A percentile compares a stretch with the other conserved stretches of the same genome.
phyloP scores from a whole-genome alignment of 2,888 invertebrate genomes.

The Drosophila multiciliata region DNA sequence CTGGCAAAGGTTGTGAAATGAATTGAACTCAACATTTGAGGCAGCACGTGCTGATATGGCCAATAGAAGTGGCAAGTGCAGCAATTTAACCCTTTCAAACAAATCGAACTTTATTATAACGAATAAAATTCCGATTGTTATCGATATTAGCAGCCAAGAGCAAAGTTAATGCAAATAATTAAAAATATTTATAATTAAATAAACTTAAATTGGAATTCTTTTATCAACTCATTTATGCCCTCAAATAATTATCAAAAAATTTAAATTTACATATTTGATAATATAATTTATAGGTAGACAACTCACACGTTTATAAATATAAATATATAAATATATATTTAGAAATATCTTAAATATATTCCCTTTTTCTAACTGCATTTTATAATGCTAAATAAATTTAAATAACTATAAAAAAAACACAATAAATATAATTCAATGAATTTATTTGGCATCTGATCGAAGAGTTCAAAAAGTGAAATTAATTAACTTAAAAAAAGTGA shows the following conservation, averaged over 20 bases:
- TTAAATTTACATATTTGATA: neutral
- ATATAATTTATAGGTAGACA: neutral
- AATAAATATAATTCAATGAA: conserved; percentile 26
- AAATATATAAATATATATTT: no score
- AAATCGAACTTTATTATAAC: neutral
- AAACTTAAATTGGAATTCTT: neutral
- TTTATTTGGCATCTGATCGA: conserved; percentile 17
- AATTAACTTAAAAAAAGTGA: neutral
- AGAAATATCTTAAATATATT: no score
- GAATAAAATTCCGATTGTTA: neutral
- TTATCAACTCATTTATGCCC: neutral
- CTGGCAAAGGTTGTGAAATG: conserved; percentile 33
- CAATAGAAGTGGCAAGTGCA: neutral
- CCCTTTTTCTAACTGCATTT: neutral
- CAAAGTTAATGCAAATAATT: neutral
- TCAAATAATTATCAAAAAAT: neutral
- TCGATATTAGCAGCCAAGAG: neutral
- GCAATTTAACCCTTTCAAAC: neutral
- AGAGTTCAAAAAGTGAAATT: neutral
- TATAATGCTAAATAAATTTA: neutral
- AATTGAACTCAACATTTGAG: conserved; percentile 3
- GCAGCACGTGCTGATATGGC: conserved; percentile 27
- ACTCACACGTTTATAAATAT: no score
- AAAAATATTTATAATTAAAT: neutral
- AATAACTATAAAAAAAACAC: neutral